These are phyloP conservation scores for Dicrurus megarhynchus DNA, from an alignment of 2,113 vertebrate species.

Conservation along the genomic window DNA sequence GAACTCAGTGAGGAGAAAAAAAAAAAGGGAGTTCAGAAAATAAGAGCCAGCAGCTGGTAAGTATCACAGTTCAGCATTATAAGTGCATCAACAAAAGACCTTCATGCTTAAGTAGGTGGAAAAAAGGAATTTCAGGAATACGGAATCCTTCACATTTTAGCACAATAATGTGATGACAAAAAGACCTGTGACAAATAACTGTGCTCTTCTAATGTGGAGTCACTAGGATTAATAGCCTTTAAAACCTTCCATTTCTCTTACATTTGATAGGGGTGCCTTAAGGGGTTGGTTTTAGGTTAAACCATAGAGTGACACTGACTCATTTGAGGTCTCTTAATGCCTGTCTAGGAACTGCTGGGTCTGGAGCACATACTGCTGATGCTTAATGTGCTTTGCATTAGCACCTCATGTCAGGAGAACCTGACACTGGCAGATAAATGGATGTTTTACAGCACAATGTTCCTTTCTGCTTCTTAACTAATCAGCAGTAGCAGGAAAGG, in stretches of 20 bases:
- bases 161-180: background rate
- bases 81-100: background rate
- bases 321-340: conserved; percentile 40
- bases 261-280: background rate
- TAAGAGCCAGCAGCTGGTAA: background rate
- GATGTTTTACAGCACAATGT: background rate
- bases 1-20: background rate
- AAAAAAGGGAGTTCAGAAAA: background rate
- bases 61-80: background rate
- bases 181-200: conserved; percentile 20
- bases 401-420: conserved; percentile 44
- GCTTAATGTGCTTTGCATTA: conserved; percentile 55
- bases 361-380: conserved; percentile 49
- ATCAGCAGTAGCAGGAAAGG: conserved; percentile 14
- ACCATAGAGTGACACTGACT: conserved; percentile 23
- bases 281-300: conserved; percentile 31
- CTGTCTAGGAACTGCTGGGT: conserved; percentile 26
- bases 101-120: background rate
- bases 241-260: conserved; percentile 30
- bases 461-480: conserved; percentile 46
- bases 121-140: conserved; percentile 11
- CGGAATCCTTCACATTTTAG: background rate
- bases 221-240: conserved; percentile 27
- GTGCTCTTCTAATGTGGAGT: background rate
- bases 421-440: conserved; percentile 50